Conservation (phyloP, 2,113 vertebrate species). For the Sciurus niger region DNA sequence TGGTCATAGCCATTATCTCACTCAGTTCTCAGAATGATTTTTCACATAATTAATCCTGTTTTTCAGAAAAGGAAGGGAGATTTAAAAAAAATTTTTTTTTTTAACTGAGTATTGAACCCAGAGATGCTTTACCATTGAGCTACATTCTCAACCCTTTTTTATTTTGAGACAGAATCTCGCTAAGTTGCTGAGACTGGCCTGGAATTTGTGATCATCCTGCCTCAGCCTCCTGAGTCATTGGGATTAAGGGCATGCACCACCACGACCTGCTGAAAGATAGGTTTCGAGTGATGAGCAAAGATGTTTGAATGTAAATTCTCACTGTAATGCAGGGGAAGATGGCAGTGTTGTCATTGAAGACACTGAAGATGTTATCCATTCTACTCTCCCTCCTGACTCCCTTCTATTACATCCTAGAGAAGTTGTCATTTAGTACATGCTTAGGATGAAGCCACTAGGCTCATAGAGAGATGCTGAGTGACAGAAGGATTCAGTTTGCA, state of each 20-base stretch:
- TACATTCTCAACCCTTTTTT: no score
- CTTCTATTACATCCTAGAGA: neutral
- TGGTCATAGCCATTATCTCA: neutral
- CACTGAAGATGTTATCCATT: neutral
- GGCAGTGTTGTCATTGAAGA: neutral
- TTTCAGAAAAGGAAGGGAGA: constrained; percentile 26
- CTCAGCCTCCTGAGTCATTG: no score
- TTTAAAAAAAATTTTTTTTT: no score
- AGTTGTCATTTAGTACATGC: neutral
- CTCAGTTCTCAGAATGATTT: constrained; percentile 12
- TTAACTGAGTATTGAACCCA: no score
- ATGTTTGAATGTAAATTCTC: neutral
- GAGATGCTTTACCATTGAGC: no score
- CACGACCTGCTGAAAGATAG: neutral
- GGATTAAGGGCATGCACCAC: no score
- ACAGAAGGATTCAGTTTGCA: neutral
- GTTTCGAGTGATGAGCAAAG: neutral
- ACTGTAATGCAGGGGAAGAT: neutral
- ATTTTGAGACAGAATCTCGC: no score
- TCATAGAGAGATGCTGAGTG: neutral
- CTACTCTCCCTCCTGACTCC: neutral
- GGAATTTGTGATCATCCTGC: no score
- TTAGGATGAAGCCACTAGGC: neutral
- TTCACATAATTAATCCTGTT: neutral
- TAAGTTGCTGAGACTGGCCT: no score